Conservation (phyloP, 1,140 invertebrate genomes). For the Melanaphis sacchari region DNA sequence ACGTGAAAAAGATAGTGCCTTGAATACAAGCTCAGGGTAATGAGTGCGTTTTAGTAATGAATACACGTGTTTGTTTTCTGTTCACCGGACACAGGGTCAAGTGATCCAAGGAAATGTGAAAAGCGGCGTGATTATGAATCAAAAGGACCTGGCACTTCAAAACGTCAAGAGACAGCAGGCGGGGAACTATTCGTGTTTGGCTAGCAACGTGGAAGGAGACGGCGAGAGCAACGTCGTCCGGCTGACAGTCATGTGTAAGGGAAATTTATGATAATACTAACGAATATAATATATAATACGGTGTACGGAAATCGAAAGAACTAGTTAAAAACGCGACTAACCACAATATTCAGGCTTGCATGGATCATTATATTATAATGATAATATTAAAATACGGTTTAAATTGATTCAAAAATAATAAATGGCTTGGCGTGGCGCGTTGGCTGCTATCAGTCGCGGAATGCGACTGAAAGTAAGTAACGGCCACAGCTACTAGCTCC, state of each 20-base stretch:
- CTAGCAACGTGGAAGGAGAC: constrained; percentile 88
- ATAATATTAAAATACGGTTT: background rate
- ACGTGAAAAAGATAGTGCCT: background rate
- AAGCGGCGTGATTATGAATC: constrained; percentile 82
- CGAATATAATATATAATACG: background rate
- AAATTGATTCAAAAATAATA: background rate
- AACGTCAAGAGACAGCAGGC: constrained; percentile 78
- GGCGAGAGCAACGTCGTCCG: constrained; percentile 80
- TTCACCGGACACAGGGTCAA: constrained; percentile 70
- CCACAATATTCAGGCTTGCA: background rate
- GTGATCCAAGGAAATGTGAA: constrained; percentile 81
- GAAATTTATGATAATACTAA: constrained; percentile 2
- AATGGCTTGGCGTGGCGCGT: no score
- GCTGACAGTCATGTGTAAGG: constrained; percentile 91
- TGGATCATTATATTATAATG: background rate
- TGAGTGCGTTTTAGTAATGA: constrained; percentile 51
- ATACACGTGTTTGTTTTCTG: constrained; percentile 46
- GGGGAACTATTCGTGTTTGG: constrained; percentile 86
- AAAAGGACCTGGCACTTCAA: constrained; percentile 79
- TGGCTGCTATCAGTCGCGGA: no score
- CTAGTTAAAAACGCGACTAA: background rate
- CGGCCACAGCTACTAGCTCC: no score
- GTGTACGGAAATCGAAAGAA: background rate
- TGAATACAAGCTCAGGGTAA: background rate
- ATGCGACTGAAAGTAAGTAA: no score